phyloP scores from a whole-genome alignment of 2,113 vertebrate genomes.

The Dipodomys ordii region DNA sequence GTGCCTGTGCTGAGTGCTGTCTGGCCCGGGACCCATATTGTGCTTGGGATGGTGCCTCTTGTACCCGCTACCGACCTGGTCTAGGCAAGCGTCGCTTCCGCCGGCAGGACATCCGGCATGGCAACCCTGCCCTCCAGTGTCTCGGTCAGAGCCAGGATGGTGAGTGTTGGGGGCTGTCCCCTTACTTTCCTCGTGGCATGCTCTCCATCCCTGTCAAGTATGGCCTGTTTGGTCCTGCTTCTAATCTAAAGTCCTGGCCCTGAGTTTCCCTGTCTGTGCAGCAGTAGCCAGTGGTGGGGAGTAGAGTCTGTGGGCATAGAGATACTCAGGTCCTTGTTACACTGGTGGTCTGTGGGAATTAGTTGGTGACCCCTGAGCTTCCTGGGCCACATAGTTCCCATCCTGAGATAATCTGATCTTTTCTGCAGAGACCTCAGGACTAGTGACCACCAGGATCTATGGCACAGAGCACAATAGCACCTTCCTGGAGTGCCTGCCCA shows the following conservation, averaged over 20 bases:
- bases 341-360: neutral
- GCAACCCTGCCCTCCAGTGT: conserved; percentile 93
- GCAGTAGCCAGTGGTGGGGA: neutral
- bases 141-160: conserved; percentile 92
- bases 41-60: conserved; percentile 93
- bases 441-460: conserved; percentile 87
- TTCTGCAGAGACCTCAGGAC: conserved; percentile 86
- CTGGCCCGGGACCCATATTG: conserved; percentile 97
- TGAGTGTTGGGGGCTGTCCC: conserved; percentile 78
- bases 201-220: neutral
- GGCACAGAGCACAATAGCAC: conserved; percentile 96
- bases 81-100: conserved; percentile 91
- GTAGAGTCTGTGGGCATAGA: neutral
- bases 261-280: neutral
- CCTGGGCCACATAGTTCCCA: neutral
- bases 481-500: conserved; percentile 95
- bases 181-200: neutral
- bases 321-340: neutral
- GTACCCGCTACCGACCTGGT: conserved; percentile 87
- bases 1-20: conserved; percentile 95
- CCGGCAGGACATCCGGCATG: conserved; percentile 90
- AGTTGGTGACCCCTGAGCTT: neutral
- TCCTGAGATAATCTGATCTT: neutral
- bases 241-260: too few species aligned
- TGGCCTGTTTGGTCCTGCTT: neutral